These are phyloP conservation scores for Lagorchestes hirsutus DNA, from an alignment of 2,797 vertebrate species.

Conservation along the genomic window DNA sequence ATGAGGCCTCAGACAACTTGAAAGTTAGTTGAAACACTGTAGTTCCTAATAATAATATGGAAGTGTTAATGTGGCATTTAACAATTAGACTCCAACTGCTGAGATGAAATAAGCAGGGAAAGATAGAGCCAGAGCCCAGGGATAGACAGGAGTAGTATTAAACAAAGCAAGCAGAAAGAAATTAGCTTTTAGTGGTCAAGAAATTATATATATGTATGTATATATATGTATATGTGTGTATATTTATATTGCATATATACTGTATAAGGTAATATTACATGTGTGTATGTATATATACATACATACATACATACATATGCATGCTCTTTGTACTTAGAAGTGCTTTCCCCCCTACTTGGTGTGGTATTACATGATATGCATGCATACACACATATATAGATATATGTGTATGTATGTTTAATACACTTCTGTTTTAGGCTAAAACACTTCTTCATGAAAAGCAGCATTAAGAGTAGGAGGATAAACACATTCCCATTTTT, in stretches of 20 bases:
- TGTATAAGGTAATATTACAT: too few relatives aligned
- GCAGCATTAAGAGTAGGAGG: background rate
- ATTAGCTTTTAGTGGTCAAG: background rate
- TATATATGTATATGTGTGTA: background rate
- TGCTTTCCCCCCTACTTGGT: background rate
- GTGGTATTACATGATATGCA: background rate
- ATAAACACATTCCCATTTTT: background rate
- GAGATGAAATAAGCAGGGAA: constrained; percentile 30
- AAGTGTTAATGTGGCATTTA: constrained; percentile 49
- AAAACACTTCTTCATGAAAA: background rate
- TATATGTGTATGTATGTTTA: background rate
- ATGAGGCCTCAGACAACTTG: background rate
- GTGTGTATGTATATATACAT: background rate
- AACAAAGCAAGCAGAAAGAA: background rate
- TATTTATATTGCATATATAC: background rate
- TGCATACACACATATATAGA: background rate
- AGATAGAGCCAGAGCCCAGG: constrained; percentile 14
- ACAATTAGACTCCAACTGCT: constrained; percentile 24
- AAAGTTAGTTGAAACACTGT: constrained; percentile 51
- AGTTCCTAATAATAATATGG: constrained; percentile 63
- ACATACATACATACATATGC: background rate
- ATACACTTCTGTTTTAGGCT: background rate
- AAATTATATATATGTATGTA: background rate
- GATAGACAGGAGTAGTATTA: background rate
- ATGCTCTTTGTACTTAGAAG: background rate